Evolutionary conservation across 2,888 invertebrate genomes (phyloP), one percentile per base, ranked within the genome.

Genomic region (Saturnia pavonia): DNA sequence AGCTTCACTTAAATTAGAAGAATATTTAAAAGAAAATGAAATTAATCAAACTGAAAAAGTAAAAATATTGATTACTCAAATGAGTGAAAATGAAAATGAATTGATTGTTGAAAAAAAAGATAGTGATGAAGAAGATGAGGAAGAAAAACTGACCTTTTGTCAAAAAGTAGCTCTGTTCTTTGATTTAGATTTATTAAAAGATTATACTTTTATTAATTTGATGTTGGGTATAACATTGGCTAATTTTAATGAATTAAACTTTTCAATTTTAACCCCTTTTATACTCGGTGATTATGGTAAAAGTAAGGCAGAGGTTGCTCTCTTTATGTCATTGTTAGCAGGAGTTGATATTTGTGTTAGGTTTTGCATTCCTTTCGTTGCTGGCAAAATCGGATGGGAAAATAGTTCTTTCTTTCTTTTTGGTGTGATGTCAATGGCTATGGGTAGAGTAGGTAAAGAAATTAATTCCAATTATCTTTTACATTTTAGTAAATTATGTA

Each of bases 171-270:
- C 94, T 0, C 88, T 95, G 54, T 96, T 96, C 82, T 96, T 97
- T 79, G 97, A 96, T 83, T 91, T 97, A 72, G 96, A 96, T 83
- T 91, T 97, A 69, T 85, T 97, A 70, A 95, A 95, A 76, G 96
- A 97, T 85, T 94, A 95, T 19, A 95, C 96, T 6, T 97, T 96
- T 78, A 94, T 96, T 3, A 96, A 96, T 79, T 89, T 96, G 19
- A 96, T 96, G 94, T 82, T 96, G 70, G 97, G 97, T 0, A 91
- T 96, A 68, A 96, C 96, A 0, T 88, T 96, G 57, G 96, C 96
- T 0, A 96, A 95, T 80, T 96, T 96, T 78, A 95, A 95, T 7
- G 97, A 97, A 85, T 79, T 96, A 9, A 97, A 97, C 83, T 97
- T 97, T 82, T 96, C 96, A 1, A 94, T 96, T 68, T 81, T 97